Base-by-base conservation (phyloP, 23 tunicate species). In the Styela clava region DNA sequence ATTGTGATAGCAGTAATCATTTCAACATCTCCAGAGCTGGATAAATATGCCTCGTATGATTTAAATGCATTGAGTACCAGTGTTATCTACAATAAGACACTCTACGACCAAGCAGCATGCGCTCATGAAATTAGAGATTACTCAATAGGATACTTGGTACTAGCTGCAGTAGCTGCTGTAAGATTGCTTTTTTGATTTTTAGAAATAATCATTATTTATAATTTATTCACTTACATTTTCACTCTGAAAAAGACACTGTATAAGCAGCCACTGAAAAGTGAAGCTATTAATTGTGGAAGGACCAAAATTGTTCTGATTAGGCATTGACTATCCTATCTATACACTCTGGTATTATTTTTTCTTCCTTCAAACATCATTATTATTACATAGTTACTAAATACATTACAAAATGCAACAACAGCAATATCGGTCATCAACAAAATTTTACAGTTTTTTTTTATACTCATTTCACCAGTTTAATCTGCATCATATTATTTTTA, bases 71-170 rank as follows among this genome's bases (percentile, higher is more conserved):
- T 91, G 34, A 7, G 20, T 3, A 31, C 32, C 3, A 62, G 33
- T 76, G 31, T 26, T 3, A 82, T 80, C 51, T 86, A 82, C 69
- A 91, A 91, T 78, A 78, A 83, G 34, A 61, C 83, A 0, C 30
- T 52, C 29, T 63, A 85, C 27, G 52, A 36, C 24, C 63, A 86
- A 61, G 97, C 81, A 3, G 76, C 23, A 1, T 91, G 97, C 64
- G 89, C 97, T 29, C 56, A 70, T 34, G 84, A 78, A 67, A 78
- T 91, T 25, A 69, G 71, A 37, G 44, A 33, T 70, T 84, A 36
- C 68, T 85, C 85, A 7, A 72, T 91, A 69, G 83, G 85, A 52
- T 91, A 86, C 78, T 63, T 91, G 35, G 84, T 73, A 1, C 63
- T 91, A 23, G 79, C 86, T 28, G 74, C 84, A 32, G 29, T 34